phyloP scores from a whole-genome alignment of 37 sponge, comb jelly and placozoan genomes.

The Beroe forskalii region DNA sequence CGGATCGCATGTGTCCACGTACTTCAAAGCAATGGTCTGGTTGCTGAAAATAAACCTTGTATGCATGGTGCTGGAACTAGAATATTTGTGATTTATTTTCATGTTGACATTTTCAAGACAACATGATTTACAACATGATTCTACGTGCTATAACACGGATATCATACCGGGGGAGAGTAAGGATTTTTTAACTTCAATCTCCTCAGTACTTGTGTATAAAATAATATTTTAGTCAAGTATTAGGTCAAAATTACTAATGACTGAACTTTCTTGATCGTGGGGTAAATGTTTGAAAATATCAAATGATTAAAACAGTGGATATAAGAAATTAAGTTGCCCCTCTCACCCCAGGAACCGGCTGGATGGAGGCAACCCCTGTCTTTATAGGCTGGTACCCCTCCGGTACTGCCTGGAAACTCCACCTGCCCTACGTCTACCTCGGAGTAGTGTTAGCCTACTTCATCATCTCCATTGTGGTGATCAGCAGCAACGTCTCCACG shows the following conservation, averaged over 20 bases:
- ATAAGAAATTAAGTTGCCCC: neutral
- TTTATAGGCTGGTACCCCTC: slow-evolving; percentile 54
- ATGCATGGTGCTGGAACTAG: slow-evolving; percentile 47
- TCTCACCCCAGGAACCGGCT: slow-evolving; percentile 22
- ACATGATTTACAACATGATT: neutral
- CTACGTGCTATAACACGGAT: neutral
- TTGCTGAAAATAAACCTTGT: slow-evolving; percentile 41
- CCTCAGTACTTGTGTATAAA: slow-evolving; percentile 38
- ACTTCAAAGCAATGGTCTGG: slow-evolving; percentile 50
- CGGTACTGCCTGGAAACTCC: neutral
- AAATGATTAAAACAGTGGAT: no score
- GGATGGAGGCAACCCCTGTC: slow-evolving; percentile 61
- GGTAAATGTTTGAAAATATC: no score
- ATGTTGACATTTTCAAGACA: no score
- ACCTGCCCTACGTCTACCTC: slow-evolving; percentile 31
- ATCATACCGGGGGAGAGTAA: neutral
- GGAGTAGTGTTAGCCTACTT: slow-evolving; percentile 26
- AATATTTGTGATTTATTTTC: no score
- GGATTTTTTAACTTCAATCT: no score
- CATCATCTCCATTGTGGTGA: slow-evolving; percentile 36
- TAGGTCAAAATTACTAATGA: neutral
- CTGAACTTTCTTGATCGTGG: neutral
- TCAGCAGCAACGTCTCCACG: slow-evolving; percentile 32
- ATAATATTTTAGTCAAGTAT: neutral
- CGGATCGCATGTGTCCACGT: slow-evolving; percentile 33